Conservation (phyloP, 2,888 invertebrate species). For the Himalopsyche kuldschensis region DNA sequence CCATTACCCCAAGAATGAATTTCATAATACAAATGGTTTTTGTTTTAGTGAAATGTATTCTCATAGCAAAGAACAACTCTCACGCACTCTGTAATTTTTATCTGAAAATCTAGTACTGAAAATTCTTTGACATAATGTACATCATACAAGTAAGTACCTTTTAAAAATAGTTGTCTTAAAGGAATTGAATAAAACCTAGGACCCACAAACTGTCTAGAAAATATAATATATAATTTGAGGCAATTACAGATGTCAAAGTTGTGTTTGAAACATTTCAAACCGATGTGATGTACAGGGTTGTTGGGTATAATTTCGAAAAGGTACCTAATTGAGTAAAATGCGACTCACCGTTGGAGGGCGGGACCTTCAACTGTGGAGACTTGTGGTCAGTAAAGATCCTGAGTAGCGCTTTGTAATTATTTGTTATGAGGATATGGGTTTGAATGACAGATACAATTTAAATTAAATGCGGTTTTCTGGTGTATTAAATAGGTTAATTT, state of each 20-base stretch:
- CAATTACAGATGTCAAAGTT: slow-evolving; percentile 23
- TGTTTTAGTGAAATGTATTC: no score
- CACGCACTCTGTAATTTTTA: no score
- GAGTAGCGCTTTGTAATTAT: slow-evolving; percentile 17
- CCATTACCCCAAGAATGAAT: no score
- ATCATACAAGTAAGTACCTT: neutral
- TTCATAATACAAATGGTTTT: no score
- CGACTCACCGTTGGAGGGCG: neutral
- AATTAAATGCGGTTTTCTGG: neutral
- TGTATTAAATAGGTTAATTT: neutral
- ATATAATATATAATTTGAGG: slow-evolving; percentile 20
- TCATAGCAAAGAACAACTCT: no score
- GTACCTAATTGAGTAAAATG: slow-evolving; percentile 1
- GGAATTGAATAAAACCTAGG: neutral
- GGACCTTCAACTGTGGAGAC: neutral
- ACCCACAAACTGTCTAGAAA: neutral
- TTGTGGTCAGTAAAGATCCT: neutral
- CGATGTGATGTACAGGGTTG: slow-evolving; percentile 22
- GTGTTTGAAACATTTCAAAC: slow-evolving; percentile 28
- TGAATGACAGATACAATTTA: slow-evolving; percentile 9
- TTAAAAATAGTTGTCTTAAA: neutral
- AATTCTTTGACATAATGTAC: neutral
- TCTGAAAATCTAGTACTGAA: neutral
- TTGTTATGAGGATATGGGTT: slow-evolving; percentile 15
- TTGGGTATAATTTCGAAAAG: slow-evolving; percentile 27